phyloP scores from a whole-genome alignment of 2,888 invertebrate species.

The Steinernema hermaphroditum region DNA sequence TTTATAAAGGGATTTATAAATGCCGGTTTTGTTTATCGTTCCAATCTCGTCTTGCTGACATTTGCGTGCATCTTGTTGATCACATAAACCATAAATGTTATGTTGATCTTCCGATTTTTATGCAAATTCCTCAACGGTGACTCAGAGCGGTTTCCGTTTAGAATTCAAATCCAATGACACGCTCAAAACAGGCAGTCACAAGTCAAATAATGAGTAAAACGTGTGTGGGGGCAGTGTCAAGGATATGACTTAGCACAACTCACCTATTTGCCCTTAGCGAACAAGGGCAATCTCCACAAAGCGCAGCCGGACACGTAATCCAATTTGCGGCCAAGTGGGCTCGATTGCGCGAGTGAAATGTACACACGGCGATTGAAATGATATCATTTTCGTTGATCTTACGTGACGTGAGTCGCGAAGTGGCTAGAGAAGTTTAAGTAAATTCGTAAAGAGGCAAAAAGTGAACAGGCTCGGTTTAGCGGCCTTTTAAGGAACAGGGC shows the following conservation, averaged over 20 bases:
- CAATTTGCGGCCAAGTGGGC: slow-evolving; percentile 9
- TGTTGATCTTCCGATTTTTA: not conserved
- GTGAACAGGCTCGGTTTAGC: too few species aligned
- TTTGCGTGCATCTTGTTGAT: too few species aligned
- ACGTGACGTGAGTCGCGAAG: too few species aligned
- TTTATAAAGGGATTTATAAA: too few species aligned
- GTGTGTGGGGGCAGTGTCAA: not conserved
- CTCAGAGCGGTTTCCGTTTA: not conserved
- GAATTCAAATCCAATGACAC: not conserved
- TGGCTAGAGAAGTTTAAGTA: too few species aligned
- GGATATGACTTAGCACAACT: not conserved
- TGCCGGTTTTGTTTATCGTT: too few species aligned
- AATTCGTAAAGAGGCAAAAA: too few species aligned
- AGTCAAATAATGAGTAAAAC: slow-evolving; percentile 3
- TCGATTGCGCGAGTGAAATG: not conserved
- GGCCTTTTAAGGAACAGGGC: too few species aligned
- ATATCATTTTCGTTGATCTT: too few species aligned
- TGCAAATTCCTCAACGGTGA: not conserved
- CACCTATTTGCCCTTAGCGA: not conserved
- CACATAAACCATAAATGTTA: not conserved
- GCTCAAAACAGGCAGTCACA: slow-evolving; percentile 8
- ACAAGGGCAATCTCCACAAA: too few species aligned
- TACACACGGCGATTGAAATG: too few species aligned
- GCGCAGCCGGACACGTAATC: slow-evolving; percentile 1
- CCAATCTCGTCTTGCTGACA: too few species aligned